Evolutionary conservation across 2,797 vertebrate species (phyloP).

Genomic region (Sebastes oblongus): DNA sequence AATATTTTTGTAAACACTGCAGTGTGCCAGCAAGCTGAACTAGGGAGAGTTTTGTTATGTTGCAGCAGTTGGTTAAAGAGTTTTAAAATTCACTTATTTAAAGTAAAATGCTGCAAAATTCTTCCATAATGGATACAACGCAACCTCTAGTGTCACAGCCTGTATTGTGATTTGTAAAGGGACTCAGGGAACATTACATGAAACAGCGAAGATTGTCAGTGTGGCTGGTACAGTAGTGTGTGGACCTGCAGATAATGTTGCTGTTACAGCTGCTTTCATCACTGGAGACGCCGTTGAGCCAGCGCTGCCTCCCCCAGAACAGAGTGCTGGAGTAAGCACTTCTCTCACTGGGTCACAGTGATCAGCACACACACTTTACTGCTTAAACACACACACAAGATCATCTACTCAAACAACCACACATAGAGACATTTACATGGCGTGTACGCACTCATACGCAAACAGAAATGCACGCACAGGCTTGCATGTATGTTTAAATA

Average conservation of each 20-base stretch:
- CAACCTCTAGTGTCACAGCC: background rate
- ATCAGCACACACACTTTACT: conserved; percentile 54
- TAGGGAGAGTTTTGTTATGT: background rate
- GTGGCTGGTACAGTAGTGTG: conserved; percentile 16
- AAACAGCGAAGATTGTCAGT: conserved; percentile 22
- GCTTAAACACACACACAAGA: conserved; percentile 10
- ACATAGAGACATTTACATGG: background rate
- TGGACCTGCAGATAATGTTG: conserved; percentile 50
- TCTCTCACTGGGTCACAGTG: conserved; percentile 59
- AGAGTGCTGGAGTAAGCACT: conserved; percentile 67
- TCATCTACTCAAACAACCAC: background rate
- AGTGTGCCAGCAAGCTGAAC: background rate
- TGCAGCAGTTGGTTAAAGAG: background rate
- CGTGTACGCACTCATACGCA: background rate
- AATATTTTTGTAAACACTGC: background rate
- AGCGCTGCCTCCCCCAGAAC: conserved; percentile 42
- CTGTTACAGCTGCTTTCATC: conserved; percentile 64
- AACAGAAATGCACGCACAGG: background rate
- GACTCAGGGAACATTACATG: conserved; percentile 13
- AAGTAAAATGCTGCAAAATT: conserved; percentile 6
- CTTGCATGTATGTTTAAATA: background rate
- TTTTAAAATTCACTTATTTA: background rate
- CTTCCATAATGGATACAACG: background rate
- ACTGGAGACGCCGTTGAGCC: conserved; percentile 46
- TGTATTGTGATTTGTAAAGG: conserved; percentile 13